Evolutionary conservation across 2,113 vertebrate genomes (phyloP), one percentile per base, ranked within the genome.

Genomic region (Serilophus lunatus): DNA sequence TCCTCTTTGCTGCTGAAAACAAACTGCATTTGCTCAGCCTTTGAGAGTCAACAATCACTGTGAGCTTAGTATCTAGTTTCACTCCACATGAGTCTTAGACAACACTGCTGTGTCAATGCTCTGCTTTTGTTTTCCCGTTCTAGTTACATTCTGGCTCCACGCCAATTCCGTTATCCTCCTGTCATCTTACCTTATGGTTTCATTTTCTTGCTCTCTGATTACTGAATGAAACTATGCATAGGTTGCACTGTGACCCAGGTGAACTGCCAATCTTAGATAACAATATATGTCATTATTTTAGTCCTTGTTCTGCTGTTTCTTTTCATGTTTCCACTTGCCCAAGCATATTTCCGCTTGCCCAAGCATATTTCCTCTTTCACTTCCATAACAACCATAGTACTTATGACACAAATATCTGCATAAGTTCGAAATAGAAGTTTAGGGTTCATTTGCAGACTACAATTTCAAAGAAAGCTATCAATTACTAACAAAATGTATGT

Each of bases 81-180:
- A 71, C 6, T 31, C 18, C 49, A 28, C 0, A 0, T 50, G 74
- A 49, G 20, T 53, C 40, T 91, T 51, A 64, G 74, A 64, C 25
- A 86, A 51, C 28, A 45, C 13, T 59, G 49, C 42, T n/a, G n/a
- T 84, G 45, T 86, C 80, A 92, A 13, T 57, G 36, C 26, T 78
- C 56, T 71, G 35, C 56, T 82, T 91, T 92, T 84, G 47, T 95
- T 95, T 92, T 91, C 51, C 29, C 17, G 75, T 40, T 76, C 56
- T 84, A 25, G 29, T 47, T 78, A 49, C 42, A 61, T 78, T 63
- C 69, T 89, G 81, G 60, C 50, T 89, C 26, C 35, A 22, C 6
- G 18, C 42, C 91, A 77, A 18, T 31, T 81, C 18, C 13, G 70
- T 94, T 92, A 33, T 69, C 68, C 33, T 85, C 9, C 42, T 5